Evolutionary conservation across 2,888 invertebrate species (phyloP).

Genomic region (Arctia plantaginis): DNA sequence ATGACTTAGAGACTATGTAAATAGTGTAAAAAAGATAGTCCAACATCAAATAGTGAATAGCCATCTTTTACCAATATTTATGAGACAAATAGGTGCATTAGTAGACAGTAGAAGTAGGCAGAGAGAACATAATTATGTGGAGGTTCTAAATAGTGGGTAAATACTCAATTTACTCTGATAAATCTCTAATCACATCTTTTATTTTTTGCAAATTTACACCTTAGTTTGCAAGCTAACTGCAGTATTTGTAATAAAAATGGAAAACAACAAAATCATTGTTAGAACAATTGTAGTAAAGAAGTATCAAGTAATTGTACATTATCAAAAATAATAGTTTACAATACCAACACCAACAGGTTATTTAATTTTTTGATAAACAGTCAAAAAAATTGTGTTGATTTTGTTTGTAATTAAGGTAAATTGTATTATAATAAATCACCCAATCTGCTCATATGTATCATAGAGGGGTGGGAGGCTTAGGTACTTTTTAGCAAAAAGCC

Average conservation of each 20-base stretch:
- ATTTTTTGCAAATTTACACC: neutral
- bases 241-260: too few relatives aligned
- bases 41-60: neutral
- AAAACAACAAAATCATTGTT: too few relatives aligned
- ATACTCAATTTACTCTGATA: neutral
- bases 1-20: neutral
- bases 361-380: neutral
- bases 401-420: too few relatives aligned
- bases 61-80: neutral
- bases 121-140: neutral
- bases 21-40: neutral
- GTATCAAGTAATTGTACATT: too few relatives aligned
- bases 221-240: neutral
- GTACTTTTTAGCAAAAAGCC: neutral
- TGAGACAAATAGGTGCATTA: neutral
- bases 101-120: neutral
- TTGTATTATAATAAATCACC: too few relatives aligned
- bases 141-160: neutral
- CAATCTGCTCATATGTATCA: too few relatives aligned
- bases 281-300: too few relatives aligned
- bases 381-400: too few relatives aligned
- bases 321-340: too few relatives aligned
- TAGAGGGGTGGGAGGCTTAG: too few relatives aligned
- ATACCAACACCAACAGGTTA: neutral
- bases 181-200: neutral